Evolutionary conservation across 2,888 invertebrate genomes (phyloP).

Genomic region (Tipula vernalis): DNA sequence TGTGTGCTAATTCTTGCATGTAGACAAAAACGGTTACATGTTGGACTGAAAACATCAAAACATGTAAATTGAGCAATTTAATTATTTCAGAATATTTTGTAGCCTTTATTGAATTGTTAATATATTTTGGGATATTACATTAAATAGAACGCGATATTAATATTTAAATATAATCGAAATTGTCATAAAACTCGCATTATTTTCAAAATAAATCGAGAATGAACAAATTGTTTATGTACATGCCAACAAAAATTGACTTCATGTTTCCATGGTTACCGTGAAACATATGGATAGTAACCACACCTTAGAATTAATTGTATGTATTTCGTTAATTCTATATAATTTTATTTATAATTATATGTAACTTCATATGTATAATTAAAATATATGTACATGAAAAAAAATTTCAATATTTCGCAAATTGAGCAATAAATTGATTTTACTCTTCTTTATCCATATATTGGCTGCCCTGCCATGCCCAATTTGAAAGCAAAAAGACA

Average conservation of each 20-base stretch:
- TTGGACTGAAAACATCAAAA: no score
- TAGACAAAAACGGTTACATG: neutral
- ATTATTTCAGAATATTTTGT: no score
- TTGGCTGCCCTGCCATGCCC: neutral
- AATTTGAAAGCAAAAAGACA: neutral
- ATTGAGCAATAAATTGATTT: neutral
- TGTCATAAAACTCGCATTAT: neutral
- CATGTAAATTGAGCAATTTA: no score
- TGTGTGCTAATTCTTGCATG: neutral
- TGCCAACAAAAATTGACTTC: neutral
- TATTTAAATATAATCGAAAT: neutral
- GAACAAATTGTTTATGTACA: neutral
- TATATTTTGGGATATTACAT: no score
- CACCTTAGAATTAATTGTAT: neutral
- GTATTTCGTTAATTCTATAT: neutral
- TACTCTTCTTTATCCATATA: neutral
- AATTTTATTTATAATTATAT: neutral
- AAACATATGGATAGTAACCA: conserved; percentile 7
- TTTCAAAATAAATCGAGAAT: neutral
- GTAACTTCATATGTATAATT: neutral
- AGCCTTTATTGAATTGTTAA: no score
- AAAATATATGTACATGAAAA: neutral
- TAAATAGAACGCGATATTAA: no score
- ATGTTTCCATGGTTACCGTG: conserved; percentile 5
- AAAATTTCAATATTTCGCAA: neutral